Evolutionary conservation across 2,888 invertebrate genomes (phyloP).

Genomic region (Drosophila multiciliata): DNA sequence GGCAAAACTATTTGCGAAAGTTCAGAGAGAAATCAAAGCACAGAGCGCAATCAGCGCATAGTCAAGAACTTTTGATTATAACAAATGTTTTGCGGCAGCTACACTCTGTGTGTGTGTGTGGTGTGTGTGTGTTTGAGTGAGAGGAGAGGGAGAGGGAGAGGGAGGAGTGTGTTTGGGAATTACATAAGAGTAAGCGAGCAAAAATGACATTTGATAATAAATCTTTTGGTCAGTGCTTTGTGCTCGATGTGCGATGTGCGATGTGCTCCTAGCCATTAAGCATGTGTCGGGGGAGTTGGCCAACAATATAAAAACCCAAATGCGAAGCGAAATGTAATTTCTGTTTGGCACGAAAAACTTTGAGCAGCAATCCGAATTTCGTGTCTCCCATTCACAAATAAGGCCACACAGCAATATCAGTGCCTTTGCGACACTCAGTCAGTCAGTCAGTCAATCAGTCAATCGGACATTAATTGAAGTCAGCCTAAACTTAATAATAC

Average conservation of each 20-base stretch:
- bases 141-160: too few relatives aligned
- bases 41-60: conserved; percentile 62
- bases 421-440: background rate
- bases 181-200: conserved; percentile 24
- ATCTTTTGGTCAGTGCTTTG: conserved; percentile 70
- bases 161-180: conserved; percentile 1
- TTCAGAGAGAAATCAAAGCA: conserved; percentile 71
- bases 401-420: background rate
- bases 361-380: conserved; percentile 19
- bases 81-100: conserved; percentile 71
- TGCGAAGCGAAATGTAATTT: conserved; percentile 63
- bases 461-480: background rate
- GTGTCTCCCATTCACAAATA: conserved; percentile 1
- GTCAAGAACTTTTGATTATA: conserved; percentile 76
- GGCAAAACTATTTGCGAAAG: conserved; percentile 68
- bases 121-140: background rate
- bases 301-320: conserved; percentile 66
- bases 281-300: conserved; percentile 50
- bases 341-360: conserved; percentile 68
- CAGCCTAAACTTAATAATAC: background rate
- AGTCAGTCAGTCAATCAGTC: too few relatives aligned
- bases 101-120: background rate
- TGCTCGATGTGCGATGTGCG: conserved; percentile 23
- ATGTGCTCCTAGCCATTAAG: conserved; percentile 57
- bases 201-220: conserved; percentile 78